Percentiles rank a stretch among this genome's conserved stretches.
Evolutionary conservation across 2,888 invertebrate genomes (phyloP).

Genomic region (Panzeria rudis): DNA sequence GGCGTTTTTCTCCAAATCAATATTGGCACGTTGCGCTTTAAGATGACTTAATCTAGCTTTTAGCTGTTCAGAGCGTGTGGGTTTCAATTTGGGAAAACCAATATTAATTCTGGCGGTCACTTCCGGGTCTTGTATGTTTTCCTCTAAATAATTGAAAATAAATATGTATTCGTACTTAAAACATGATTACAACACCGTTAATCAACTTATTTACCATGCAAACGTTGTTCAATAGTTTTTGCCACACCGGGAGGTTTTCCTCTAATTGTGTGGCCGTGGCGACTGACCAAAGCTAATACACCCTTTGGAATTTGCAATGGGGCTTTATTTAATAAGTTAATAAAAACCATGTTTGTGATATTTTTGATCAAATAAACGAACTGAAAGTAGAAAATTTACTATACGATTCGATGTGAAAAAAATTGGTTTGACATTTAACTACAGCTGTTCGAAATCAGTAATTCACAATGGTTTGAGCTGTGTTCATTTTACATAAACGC

Average conservation of each 20-base stretch:
- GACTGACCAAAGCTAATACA: conserved; percentile 69
- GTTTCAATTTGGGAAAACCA: conserved; percentile 85
- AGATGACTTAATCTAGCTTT: conserved; percentile 85
- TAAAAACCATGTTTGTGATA: conserved; percentile 77
- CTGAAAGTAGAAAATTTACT: background rate
- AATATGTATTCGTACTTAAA: background rate
- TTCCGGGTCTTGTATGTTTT: conserved; percentile 84
- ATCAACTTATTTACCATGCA: conserved; percentile 85
- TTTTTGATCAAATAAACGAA: background rate
- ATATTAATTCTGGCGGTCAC: conserved; percentile 87
- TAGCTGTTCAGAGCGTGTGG: conserved; percentile 82
- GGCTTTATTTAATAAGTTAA: conserved; percentile 79
- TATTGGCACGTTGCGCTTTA: conserved; percentile 85
- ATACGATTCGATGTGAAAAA: background rate
- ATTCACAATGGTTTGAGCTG: conserved; percentile 37
- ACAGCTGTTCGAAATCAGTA: conserved; percentile 21
- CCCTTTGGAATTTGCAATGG: conserved; percentile 72
- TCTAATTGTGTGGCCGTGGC: conserved; percentile 86
- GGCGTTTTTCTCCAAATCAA: conserved; percentile 87
- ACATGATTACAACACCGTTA: conserved; percentile 79
- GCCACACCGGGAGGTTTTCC: conserved; percentile 90
- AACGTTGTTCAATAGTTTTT: conserved; percentile 87
- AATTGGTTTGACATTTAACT: background rate
- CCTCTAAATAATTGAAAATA: conserved; percentile 74
- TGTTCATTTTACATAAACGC: background rate